phyloP scores from a whole-genome alignment of 2,888 invertebrate species.

The Heliconius hortense region DNA sequence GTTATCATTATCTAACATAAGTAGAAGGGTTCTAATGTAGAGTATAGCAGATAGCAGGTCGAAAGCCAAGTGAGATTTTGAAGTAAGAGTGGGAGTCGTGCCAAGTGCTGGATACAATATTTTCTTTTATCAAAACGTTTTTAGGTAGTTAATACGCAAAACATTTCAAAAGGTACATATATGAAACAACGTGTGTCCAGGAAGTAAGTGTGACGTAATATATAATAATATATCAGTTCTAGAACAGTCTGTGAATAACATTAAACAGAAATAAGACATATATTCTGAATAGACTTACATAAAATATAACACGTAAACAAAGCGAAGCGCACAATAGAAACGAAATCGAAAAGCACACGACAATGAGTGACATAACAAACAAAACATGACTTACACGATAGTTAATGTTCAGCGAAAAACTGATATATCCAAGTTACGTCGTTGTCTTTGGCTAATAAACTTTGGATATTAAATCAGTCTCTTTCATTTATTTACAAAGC shows the following conservation, averaged over 20 bases:
- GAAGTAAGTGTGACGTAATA: slow-evolving; percentile 15
- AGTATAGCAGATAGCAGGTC: slow-evolving; percentile 45
- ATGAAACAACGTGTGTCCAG: slow-evolving; percentile 20
- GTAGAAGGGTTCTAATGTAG: slow-evolving; percentile 5
- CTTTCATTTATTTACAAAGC: slow-evolving; percentile 77
- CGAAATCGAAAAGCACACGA: slow-evolving; percentile 78
- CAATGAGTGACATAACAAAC: slow-evolving; percentile 80
- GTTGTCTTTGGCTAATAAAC: slow-evolving; percentile 73
- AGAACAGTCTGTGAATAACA: slow-evolving; percentile 37
- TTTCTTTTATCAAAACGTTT: slow-evolving; percentile 36
- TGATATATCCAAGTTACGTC: slow-evolving; percentile 69
- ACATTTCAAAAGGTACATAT: background rate
- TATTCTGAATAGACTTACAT: slow-evolving; percentile 38
- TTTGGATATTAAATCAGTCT: slow-evolving; percentile 79
- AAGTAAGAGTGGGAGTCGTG: slow-evolving; percentile 50
- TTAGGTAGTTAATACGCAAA: slow-evolving; percentile 2
- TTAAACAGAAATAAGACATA: slow-evolving; percentile 35
- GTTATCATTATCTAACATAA: background rate
- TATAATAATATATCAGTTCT: slow-evolving; percentile 36
- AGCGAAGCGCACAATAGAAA: slow-evolving; percentile 70
- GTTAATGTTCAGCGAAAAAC: slow-evolving; percentile 74
- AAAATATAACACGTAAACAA: slow-evolving; percentile 45
- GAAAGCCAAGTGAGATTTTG: slow-evolving; percentile 63
- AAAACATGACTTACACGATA: slow-evolving; percentile 81
- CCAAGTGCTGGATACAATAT: slow-evolving; percentile 49